Percentiles rank a stretch among this genome's conserved stretches.
These are phyloP conservation scores for Corythornis leucogaster DNA, from an alignment of 2,797 vertebrate genomes.

Conservation along the genomic window DNA sequence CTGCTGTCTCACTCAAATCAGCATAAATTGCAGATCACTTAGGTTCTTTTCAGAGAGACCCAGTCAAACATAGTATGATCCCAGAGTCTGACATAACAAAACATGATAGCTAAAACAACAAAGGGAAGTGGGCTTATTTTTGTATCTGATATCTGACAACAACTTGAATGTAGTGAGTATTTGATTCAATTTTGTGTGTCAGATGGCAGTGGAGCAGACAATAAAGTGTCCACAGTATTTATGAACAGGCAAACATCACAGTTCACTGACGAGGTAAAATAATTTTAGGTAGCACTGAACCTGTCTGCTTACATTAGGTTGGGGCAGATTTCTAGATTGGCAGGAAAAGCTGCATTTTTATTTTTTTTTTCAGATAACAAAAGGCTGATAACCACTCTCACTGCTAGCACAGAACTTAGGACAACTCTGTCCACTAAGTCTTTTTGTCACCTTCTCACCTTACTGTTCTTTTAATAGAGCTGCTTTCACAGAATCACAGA, in stretches of 20 bases:
- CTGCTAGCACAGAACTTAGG: background rate
- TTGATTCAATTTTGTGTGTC: conserved; percentile 75
- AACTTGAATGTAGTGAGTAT: conserved; percentile 37
- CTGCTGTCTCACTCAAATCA: conserved; percentile 21
- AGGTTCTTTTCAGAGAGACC: background rate
- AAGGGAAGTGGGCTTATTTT: conserved; percentile 53
- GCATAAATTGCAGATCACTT: conserved; percentile 12
- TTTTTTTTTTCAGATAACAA: background rate
- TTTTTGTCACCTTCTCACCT: background rate
- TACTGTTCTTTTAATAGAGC: background rate
- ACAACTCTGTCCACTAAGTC: background rate
- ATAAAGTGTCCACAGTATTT: conserved; percentile 55
- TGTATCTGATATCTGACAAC: conserved; percentile 71
- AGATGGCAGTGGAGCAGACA: conserved; percentile 56
- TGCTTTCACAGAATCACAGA: background rate
- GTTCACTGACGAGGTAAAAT: conserved; percentile 56
- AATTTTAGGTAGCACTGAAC: conserved; percentile 63
- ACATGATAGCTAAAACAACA: conserved; percentile 57
- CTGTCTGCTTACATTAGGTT: conserved; percentile 53
- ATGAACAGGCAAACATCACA: conserved; percentile 39
- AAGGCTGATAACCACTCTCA: background rate
- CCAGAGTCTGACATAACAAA: conserved; percentile 41
- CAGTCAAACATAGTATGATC: conserved; percentile 16
- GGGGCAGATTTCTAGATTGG: conserved; percentile 12
- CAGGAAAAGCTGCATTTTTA: conserved; percentile 22